Percentiles rank a stretch among this genome's conserved stretches.
phyloP scores from a whole-genome alignment of 2,888 invertebrate species.

The Macrosiphum euphorbiae region DNA sequence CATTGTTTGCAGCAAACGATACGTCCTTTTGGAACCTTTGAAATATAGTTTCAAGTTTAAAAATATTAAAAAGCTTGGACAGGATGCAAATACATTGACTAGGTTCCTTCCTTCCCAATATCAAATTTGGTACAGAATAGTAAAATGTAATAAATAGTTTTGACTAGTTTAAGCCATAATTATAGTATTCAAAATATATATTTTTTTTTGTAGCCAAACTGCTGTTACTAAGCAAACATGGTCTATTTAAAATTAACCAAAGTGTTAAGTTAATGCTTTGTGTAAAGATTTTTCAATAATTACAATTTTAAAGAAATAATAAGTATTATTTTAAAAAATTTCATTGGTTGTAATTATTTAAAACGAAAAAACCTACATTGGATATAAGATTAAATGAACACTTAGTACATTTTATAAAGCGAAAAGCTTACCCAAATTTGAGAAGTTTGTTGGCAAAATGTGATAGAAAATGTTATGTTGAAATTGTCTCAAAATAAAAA shows the following conservation, averaged over 20 bases:
- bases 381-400: no score
- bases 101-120: background rate
- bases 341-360: background rate
- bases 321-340: background rate
- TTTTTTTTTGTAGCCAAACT: background rate
- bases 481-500: no score
- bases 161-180: background rate
- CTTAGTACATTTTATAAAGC: no score
- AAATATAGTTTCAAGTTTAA: background rate
- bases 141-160: background rate
- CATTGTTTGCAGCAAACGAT: constrained; percentile 53
- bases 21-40: constrained; percentile 53
- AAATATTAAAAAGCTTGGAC: background rate
- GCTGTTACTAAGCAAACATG: background rate
- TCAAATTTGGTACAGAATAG: background rate
- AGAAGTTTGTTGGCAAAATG: no score
- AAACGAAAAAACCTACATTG: no score
- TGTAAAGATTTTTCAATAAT: background rate
- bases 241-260: background rate
- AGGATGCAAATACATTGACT: background rate
- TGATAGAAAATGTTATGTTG: no score
- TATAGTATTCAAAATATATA: background rate
- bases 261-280: no score
- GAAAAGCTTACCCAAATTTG: no score
- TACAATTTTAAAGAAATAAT: background rate